Evolutionary conservation across 2,888 invertebrate species (phyloP).

Genomic region (Aplocera efformata): DNA sequence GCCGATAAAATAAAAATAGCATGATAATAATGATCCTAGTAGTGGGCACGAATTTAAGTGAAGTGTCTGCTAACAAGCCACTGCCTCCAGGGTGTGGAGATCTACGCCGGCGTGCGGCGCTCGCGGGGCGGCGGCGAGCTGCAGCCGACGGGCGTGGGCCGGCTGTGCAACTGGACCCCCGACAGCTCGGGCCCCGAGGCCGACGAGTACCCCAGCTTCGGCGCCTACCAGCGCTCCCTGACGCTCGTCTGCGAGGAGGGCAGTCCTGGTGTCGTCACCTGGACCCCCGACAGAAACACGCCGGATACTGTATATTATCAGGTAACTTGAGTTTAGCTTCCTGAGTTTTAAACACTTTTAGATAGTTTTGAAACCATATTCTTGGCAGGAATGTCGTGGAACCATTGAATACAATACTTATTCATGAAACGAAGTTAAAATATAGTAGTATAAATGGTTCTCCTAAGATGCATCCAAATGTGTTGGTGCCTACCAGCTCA

Average conservation of each 20-base stretch:
- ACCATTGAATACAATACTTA: too few relatives aligned
- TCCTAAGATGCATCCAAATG: too few relatives aligned
- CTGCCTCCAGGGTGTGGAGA: constrained; percentile 82
- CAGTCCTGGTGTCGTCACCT: constrained; percentile 90
- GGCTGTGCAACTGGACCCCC: constrained; percentile 93
- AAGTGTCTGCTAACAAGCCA: too few relatives aligned
- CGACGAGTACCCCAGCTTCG: constrained; percentile 92
- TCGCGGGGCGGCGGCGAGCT: constrained; percentile 85
- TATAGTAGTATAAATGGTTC: too few relatives aligned
- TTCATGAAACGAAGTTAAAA: too few relatives aligned
- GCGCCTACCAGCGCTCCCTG: constrained; percentile 92
- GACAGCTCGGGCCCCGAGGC: constrained; percentile 85
- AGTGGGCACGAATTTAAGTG: too few relatives aligned
- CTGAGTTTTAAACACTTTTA: constrained; percentile 7
- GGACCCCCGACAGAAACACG: constrained; percentile 92
- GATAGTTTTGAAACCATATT: neutral
- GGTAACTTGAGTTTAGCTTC: constrained; percentile 72
- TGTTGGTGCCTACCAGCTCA: too few relatives aligned
- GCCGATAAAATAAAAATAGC: too few relatives aligned
- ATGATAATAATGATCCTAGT: too few relatives aligned
- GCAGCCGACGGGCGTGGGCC: constrained; percentile 88
- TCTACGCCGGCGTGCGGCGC: constrained; percentile 90
- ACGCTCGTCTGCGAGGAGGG: constrained; percentile 91
- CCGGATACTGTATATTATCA: constrained; percentile 97
- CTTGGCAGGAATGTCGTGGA: too few relatives aligned